Conservation (phyloP, 2,888 invertebrate species). For the Acanthosoma haemorrhoidale region DNA sequence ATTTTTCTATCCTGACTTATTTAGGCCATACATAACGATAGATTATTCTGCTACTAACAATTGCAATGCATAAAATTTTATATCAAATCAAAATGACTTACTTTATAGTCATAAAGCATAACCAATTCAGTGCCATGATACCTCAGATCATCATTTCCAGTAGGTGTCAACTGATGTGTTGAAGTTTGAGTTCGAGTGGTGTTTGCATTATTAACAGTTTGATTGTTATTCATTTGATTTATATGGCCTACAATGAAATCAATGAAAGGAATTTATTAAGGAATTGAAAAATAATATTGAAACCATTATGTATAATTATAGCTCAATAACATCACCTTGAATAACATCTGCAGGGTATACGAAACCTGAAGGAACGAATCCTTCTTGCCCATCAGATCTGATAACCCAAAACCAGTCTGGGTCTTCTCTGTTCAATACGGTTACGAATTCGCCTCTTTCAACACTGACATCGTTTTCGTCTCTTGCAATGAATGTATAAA, state of each 20-base stretch:
- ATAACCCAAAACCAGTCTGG: constrained; percentile 97
- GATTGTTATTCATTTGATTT: constrained; percentile 45
- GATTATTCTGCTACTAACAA: too few species aligned
- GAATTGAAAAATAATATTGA: not conserved
- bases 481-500: constrained; percentile 86
- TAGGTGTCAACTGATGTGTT: constrained; percentile 41
- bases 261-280: not conserved
- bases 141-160: constrained; percentile 58
- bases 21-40: too few species aligned
- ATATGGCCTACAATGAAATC: constrained; percentile 47
- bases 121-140: constrained; percentile 87
- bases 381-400: constrained; percentile 86
- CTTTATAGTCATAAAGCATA: constrained; percentile 92
- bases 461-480: constrained; percentile 94
- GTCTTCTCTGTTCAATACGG: constrained; percentile 88
- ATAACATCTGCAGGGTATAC: constrained; percentile 84
- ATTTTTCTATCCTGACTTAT: too few species aligned
- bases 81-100: too few species aligned
- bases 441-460: constrained; percentile 91
- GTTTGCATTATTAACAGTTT: constrained; percentile 38
- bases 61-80: too few species aligned
- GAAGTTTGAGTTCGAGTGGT: constrained; percentile 31
- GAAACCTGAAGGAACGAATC: constrained; percentile 91
- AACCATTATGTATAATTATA: not conserved
- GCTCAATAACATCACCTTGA: constrained; percentile 50